phyloP scores from a whole-genome alignment of 2,888 invertebrate genomes.

The Ennomos quercinarius region DNA sequence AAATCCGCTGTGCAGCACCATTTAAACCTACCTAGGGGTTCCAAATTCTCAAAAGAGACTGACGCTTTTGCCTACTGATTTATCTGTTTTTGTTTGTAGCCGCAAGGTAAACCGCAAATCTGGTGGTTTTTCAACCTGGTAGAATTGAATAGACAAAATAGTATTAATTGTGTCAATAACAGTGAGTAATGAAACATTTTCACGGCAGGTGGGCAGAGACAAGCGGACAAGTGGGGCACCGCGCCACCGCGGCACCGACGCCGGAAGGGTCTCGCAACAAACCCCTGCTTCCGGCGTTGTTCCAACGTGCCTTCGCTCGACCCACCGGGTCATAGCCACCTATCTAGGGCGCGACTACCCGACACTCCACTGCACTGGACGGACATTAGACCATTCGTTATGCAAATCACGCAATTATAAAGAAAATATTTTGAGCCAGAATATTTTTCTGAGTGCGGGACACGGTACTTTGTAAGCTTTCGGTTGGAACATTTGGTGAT shows the following conservation, averaged over 20 bases:
- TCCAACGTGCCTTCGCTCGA: conserved; percentile 51
- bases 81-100: no score
- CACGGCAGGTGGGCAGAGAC: conserved; percentile 64
- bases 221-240: conserved; percentile 45
- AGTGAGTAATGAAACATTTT: conserved; percentile 45
- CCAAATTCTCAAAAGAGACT: no score
- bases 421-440: neutral
- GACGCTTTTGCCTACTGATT: no score
- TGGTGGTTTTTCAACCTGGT: no score
- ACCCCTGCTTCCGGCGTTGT: conserved; percentile 70
- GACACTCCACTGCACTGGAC: conserved; percentile 7
- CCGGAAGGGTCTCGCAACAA: conserved; percentile 69
- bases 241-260: conserved; percentile 50
- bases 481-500: no score
- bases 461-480: no score
- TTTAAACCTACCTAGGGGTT: no score
- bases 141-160: conserved; percentile 1
- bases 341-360: conserved; percentile 30
- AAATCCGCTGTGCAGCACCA: no score
- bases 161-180: conserved; percentile 21
- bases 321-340: conserved; percentile 41
- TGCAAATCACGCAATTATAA: conserved; percentile 11
- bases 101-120: no score
- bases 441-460: conserved; percentile 1
- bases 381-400: conserved; percentile 9